A percentile compares a stretch with the other conserved stretches of the same genome.
Evolutionary conservation across 2,113 vertebrate species (phyloP).

Genomic region (Actenoides lindsayi): DNA sequence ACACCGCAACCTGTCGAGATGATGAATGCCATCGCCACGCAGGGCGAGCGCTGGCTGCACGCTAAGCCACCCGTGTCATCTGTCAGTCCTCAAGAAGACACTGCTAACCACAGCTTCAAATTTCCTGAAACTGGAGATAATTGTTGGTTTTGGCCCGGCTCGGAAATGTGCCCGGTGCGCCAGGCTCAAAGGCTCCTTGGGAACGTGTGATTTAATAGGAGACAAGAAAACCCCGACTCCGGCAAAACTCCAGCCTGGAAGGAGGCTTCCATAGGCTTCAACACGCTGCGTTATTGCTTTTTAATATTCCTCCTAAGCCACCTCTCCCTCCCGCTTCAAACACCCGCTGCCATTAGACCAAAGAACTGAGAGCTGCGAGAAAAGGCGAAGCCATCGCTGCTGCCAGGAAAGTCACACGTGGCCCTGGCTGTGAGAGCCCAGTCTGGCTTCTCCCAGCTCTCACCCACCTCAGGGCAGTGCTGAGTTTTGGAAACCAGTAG

Average conservation of each 20-base stretch:
- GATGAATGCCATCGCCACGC: not conserved
- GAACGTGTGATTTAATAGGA: not conserved
- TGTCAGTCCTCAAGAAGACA: conserved; percentile 24
- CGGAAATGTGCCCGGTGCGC: not conserved
- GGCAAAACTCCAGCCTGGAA: not conserved
- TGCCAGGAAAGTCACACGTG: accelerated
- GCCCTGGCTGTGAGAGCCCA: accelerated
- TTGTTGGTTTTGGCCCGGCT: conserved; percentile 38
- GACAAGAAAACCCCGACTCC: not conserved
- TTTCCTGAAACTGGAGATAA: conserved; percentile 49
- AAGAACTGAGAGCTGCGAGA: not conserved
- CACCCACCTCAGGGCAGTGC: not conserved
- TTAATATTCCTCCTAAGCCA: not conserved
- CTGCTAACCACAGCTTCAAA: not conserved
- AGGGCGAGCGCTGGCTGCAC: not conserved
- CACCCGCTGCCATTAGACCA: accelerated
- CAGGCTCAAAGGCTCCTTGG: not conserved
- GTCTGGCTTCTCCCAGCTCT: not conserved
- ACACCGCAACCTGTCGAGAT: not conserved
- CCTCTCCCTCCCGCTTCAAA: not conserved
- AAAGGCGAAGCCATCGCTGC: not conserved
- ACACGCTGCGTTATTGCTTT: not conserved
- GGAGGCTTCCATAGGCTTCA: not conserved
- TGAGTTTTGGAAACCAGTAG: accelerated
- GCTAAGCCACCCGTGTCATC: not conserved